Base-by-base conservation (phyloP, 1,140 invertebrate genomes). In the Leptonema lineaticorne region DNA sequence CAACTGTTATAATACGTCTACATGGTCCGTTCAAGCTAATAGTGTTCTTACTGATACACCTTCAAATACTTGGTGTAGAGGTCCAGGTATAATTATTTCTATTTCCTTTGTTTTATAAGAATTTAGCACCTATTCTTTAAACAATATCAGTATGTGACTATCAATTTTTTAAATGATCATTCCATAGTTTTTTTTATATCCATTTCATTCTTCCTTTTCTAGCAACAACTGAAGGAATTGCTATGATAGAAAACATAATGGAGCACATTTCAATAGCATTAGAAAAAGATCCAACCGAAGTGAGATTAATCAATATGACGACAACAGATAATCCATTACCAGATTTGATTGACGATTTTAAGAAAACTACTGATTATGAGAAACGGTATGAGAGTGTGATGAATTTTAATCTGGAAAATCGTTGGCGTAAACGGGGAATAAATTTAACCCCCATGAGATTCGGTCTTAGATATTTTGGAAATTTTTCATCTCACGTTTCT, bases 381-480 rank as follows among this genome's bases (percentile, higher is more conserved):
- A 75, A 79, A 8, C 81, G 90, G 58, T 75, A 80, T 24, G 75
- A 77, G 64, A 81, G 82, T 20, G 79, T 90, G 3, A 78, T 84
- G 46, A 73, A 80, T 53, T 91, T 89, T 73, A 93, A 93, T 76
- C 78, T 79, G 70, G 70, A 76, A 20, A 92, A 93, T 80, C 83
- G 90, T 28, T 94, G 92, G 92, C 88, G 84, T 69, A 94, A 93
- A 75, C 83, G 86, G 29, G 90, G 90, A 5, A 81, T 93, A 9
- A 83, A 87, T 28, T 24, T 92, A 0, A 76, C 87, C 22, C 84
- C 88, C 0, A 88, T 92, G 85, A 85, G 85, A 63, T 92, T 88
- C 75, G 81, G 84, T 1, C 76, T 89, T 8, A 75, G 75, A 6
- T 83, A 84, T 67, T 83, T 80, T 53, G 86, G 85, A 18, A 83